Conservation (phyloP, 2,113 vertebrate species). For the Colius striatus region DNA sequence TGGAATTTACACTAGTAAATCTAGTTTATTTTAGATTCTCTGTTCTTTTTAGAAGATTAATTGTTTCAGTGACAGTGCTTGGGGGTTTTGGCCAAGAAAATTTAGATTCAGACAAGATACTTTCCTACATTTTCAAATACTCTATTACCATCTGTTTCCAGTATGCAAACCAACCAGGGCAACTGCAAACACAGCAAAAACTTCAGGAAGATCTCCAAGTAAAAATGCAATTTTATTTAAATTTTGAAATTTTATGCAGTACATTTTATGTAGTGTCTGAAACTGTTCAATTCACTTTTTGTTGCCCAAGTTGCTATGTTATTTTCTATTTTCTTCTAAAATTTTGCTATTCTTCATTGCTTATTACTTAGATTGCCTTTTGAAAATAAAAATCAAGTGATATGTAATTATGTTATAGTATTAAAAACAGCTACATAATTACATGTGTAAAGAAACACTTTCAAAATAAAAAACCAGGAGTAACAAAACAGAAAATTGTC, state of each 20-base stretch:
- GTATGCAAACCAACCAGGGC: neutral
- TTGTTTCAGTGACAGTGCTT: neutral
- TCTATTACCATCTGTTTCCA: neutral
- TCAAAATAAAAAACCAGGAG: neutral
- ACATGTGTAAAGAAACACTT: neutral
- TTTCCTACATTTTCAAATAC: neutral
- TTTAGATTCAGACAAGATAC: neutral
- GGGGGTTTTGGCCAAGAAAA: neutral
- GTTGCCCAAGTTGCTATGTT: neutral
- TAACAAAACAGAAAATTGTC: neutral
- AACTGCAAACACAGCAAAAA: neutral
- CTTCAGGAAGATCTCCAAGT: neutral
- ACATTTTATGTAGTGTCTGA: neutral
- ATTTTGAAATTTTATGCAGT: neutral
- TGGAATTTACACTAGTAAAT: neutral
- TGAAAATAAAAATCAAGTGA: neutral
- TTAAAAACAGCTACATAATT: neutral
- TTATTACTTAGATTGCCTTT: neutral
- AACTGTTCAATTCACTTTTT: neutral
- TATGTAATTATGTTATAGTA: neutral
- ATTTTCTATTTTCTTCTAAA: neutral
- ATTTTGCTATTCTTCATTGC: neutral
- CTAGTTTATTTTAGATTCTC: neutral
- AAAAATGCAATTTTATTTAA: neutral
- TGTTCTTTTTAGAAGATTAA: neutral